A percentile compares a stretch with the other conserved stretches of the same genome.
These are phyloP conservation scores for Equus przewalskii DNA, from an alignment of 2,113 vertebrate genomes.

Conservation along the genomic window DNA sequence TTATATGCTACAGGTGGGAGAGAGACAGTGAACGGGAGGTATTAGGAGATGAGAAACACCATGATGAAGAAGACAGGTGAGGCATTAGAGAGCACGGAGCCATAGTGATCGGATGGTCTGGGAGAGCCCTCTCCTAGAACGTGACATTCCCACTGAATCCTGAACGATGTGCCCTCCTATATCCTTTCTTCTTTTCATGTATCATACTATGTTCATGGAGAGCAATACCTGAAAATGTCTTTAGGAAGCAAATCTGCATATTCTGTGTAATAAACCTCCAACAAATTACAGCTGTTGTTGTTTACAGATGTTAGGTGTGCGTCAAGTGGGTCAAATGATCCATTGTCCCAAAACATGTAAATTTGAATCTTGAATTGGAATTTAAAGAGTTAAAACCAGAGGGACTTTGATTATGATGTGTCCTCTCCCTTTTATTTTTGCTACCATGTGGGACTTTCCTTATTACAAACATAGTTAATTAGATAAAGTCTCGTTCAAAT, in stretches of 20 bases:
- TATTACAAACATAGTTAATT: neutral
- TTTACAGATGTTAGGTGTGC: neutral
- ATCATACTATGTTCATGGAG: neutral
- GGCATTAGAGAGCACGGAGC: fast-evolving
- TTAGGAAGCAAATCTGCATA: neutral
- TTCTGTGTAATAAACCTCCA: neutral
- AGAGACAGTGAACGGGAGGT: neutral
- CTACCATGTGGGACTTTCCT: neutral
- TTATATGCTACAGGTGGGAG: neutral
- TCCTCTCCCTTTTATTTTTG: neutral
- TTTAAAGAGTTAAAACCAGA: neutral
- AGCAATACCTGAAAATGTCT: neutral
- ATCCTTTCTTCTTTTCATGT: neutral
- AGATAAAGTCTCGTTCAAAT: neutral
- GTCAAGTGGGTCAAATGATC: neutral
- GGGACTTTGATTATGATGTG: neutral
- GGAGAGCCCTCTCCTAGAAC: neutral
- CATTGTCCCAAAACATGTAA: neutral
- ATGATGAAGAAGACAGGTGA: neutral
- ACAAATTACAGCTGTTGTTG: neutral
- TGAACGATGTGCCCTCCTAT: neutral
- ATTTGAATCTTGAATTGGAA: conserved; percentile 33
- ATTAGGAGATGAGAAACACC: neutral
- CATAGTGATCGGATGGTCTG: fast-evolving
- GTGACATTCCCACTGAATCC: neutral